Evolutionary conservation across 1,140 invertebrate genomes (phyloP), one percentile per base, ranked within the genome.

Genomic region (Nymphalis io): DNA sequence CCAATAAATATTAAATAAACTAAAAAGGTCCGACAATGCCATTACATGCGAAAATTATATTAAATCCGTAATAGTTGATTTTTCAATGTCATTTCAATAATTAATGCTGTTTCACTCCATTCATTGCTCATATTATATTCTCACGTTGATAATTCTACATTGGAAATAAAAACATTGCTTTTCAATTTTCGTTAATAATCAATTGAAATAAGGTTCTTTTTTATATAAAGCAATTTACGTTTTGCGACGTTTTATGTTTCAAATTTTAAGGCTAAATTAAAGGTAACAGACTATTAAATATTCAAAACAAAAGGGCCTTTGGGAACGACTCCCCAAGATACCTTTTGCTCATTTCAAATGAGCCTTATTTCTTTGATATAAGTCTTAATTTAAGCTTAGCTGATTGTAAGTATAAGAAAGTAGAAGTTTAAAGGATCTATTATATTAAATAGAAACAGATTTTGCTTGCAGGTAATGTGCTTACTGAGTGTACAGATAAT

Each of bases 281-380:
- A 62, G 39, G 60, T 69, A 61, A 46, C 59, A 44, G 51, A 44
- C 27, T n/a, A 18, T 67, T 53, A 62, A 69, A 62, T 62, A 69
- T 69, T 58, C 51, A 60, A 38, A 62, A 58, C 60, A 69, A 69
- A 69, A 23, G 42, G 21, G 16, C 63, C 21, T 11, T 33, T 10
- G 15, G n/a, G 44, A 20, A 16, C 23, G 18, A 55, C 44, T 61
- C n/a, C 42, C 16, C 20, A 42, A 20, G 46, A 20, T 48, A 15
- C 44, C 10, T n/a, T 18, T 18, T 5, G 15, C 44, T 48, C 6
- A 48, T 48, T 66, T 59, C 13, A 13, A 15, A 58, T 44, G 20
- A 15, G 23, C 23, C 55, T 39, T 66, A 59, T 66, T 48, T 2
- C 42, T 15, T 38, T 42, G 40, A 2, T n/a, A 13, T 65, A 65